Conservation (phyloP, 2,797 vertebrate genomes). For the Pampus argenteus region DNA sequence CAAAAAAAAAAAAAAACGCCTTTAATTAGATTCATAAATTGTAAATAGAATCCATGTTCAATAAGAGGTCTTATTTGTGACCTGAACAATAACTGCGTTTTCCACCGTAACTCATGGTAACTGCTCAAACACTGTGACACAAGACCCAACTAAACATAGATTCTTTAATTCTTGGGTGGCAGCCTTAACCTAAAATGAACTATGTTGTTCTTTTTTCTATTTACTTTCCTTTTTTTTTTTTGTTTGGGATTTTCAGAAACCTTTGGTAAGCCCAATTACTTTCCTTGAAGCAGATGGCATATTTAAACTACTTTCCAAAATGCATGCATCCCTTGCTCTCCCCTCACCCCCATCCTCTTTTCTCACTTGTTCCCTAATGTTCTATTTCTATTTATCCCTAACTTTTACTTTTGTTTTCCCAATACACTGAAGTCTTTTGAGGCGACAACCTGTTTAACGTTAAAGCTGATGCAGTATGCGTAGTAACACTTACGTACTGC, state of each 20-base stretch:
- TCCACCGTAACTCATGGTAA: constrained; percentile 8
- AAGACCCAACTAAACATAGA: constrained; percentile 34
- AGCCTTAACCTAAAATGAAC: constrained; percentile 75
- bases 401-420: constrained; percentile 45
- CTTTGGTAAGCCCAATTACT: constrained; percentile 94
- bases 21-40: constrained; percentile 28
- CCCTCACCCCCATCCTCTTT: constrained; percentile 46
- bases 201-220: constrained; percentile 82
- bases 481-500: not conserved
- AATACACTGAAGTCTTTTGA: constrained; percentile 72
- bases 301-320: constrained; percentile 86
- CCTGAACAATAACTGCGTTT: constrained; percentile 1
- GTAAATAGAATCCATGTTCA: constrained; percentile 15
- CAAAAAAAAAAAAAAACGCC: not conserved
- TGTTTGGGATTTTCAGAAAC: constrained; percentile 92
- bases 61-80: not conserved
- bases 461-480: constrained; percentile 32
- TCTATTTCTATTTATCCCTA: constrained; percentile 43
- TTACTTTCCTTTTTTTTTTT: constrained; percentile 86
- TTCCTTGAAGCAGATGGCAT: constrained; percentile 91
- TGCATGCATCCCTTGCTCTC: constrained; percentile 88
- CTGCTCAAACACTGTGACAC: constrained; percentile 19
- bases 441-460: constrained; percentile 3
- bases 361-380: constrained; percentile 36
- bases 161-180: constrained; percentile 43